Conservation (phyloP, 2,888 invertebrate genomes). For the Acleris emargana region DNA sequence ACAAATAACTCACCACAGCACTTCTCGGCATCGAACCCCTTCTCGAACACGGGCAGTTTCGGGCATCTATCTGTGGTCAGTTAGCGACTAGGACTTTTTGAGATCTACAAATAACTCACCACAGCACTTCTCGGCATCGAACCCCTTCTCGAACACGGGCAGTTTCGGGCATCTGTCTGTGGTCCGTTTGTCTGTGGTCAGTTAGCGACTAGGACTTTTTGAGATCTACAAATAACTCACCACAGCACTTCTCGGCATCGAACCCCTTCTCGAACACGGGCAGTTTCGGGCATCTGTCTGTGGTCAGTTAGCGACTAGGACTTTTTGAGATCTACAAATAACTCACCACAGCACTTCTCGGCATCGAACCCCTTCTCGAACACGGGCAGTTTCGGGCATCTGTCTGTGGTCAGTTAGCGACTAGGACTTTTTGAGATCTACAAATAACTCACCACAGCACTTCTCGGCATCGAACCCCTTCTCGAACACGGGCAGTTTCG, state of each 20-base stretch:
- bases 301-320: too few species aligned
- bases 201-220: too few species aligned
- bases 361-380: slow-evolving; percentile 42
- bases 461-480: slow-evolving; percentile 41
- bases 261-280: slow-evolving; percentile 36
- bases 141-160: slow-evolving; percentile 16
- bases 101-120: slow-evolving; percentile 46
- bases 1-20: slow-evolving; percentile 55
- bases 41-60: slow-evolving; percentile 11
- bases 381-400: slow-evolving; percentile 47
- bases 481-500: slow-evolving; percentile 36
- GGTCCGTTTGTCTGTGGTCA: too few species aligned
- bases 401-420: not conserved
- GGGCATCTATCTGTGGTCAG: slow-evolving; percentile 46
- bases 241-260: slow-evolving; percentile 51
- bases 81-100: too few species aligned
- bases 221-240: slow-evolving; percentile 44
- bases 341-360: slow-evolving; percentile 55
- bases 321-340: slow-evolving; percentile 6
- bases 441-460: slow-evolving; percentile 55
- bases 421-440: slow-evolving; percentile 2
- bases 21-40: slow-evolving; percentile 41
- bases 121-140: slow-evolving; percentile 51
- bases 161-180: slow-evolving; percentile 50
- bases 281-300: slow-evolving; percentile 47